phyloP scores from a whole-genome alignment of 2,113 vertebrate species.

The Paedocypris sp. region DNA sequence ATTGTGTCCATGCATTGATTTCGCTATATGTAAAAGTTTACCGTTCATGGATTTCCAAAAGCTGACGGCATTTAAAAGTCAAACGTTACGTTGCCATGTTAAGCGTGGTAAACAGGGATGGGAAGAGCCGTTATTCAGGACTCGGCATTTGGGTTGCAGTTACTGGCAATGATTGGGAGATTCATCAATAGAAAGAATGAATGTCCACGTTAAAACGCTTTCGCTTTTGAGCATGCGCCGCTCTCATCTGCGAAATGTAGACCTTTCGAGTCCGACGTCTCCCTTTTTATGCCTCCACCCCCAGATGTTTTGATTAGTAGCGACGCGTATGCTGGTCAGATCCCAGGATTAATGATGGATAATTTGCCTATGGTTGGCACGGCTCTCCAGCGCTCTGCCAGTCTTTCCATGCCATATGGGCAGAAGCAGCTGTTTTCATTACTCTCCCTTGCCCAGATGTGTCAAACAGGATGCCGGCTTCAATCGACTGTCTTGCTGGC shows the following conservation, averaged over 20 bases:
- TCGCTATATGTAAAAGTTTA: conserved; percentile 69
- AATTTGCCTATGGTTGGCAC: conserved; percentile 98
- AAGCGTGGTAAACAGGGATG: conserved; percentile 13
- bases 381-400: conserved; percentile 76
- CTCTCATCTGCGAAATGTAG: conserved; percentile 45
- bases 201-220: not conserved
- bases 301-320: conserved; percentile 95
- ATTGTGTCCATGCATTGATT: conserved; percentile 84
- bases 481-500: conserved; percentile 70
- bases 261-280: conserved; percentile 48
- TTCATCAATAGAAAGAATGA: not conserved
- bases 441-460: conserved; percentile 99
- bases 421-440: conserved; percentile 99
- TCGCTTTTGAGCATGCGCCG: conserved; percentile 37
- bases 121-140: conserved; percentile 30
- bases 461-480: conserved; percentile 93
- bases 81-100: conserved; percentile 58
- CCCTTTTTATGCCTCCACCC: conserved; percentile 59
- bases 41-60: conserved; percentile 74
- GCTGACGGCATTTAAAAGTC: conserved; percentile 75
- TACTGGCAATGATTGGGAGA: not conserved
- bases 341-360: conserved; percentile 99
- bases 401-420: conserved; percentile 96
- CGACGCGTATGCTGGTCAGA: conserved; percentile 95
- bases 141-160: conserved; percentile 4